phyloP scores from a whole-genome alignment of 2,113 vertebrate species.

The Dinomys branickii region DNA sequence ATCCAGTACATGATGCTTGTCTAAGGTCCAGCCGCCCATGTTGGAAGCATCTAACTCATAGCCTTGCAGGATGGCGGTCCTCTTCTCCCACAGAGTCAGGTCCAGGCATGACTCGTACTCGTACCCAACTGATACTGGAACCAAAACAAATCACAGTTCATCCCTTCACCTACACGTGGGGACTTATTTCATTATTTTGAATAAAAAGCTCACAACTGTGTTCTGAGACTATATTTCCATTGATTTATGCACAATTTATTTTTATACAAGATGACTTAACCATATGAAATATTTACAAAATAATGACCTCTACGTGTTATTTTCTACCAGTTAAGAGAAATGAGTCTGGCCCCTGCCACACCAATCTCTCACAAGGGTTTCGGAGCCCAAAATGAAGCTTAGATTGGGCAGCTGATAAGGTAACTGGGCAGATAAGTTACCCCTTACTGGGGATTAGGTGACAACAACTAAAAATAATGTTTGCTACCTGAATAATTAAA shows the following conservation, averaged over 20 bases:
- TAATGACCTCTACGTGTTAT: not conserved
- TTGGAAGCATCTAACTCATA: constrained; percentile 97
- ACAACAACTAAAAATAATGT: not conserved
- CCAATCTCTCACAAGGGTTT: not conserved
- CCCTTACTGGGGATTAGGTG: not conserved
- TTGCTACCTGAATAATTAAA: not conserved
- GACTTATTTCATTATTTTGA: not conserved
- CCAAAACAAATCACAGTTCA: constrained; percentile 56
- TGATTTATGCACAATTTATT: not conserved
- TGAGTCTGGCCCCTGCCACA: accelerated
- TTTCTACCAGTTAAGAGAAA: constrained; percentile 11
- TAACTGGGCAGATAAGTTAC: not conserved
- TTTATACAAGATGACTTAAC: constrained; percentile 7
- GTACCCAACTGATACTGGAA: constrained; percentile 97
- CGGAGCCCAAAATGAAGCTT: not conserved
- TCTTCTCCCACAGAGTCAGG: constrained; percentile 97
- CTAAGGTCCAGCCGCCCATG: constrained; percentile 97
- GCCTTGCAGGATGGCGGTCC: constrained; percentile 94
- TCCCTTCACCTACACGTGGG: not conserved
- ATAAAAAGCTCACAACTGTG: not conserved
- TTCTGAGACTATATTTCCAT: not conserved
- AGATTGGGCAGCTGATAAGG: not conserved
- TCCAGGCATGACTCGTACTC: constrained; percentile 98
- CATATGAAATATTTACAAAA: not conserved
- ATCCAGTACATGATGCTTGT: constrained; percentile 96